A percentile compares a stretch with the other conserved stretches of the same genome.
phyloP scores from a whole-genome alignment of 2,113 vertebrate genomes.

The Aegithalos caudatus region DNA sequence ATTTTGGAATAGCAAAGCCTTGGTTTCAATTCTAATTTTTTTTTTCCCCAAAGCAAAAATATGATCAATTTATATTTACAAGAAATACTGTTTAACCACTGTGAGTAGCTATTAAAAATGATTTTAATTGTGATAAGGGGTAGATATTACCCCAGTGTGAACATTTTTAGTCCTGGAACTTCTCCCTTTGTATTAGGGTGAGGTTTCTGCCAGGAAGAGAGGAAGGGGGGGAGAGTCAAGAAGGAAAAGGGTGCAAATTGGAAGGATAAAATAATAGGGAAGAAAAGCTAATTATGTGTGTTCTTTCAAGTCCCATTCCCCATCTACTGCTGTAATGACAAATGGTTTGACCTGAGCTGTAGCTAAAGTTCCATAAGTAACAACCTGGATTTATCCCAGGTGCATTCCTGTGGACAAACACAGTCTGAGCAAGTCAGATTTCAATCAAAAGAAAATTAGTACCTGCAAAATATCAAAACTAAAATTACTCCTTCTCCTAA shows the following conservation, averaged over 20 bases:
- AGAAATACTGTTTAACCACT: not conserved
- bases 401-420: not conserved
- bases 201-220: not conserved
- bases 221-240: not conserved
- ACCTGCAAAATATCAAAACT: not conserved
- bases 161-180: not conserved
- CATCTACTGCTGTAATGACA: not conserved
- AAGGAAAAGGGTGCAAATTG: not conserved
- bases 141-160: not conserved
- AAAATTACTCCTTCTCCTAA: not conserved
- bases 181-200: not conserved
- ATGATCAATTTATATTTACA: not conserved
- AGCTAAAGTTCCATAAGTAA: not conserved
- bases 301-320: not conserved
- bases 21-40: not conserved
- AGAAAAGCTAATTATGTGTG: not conserved
- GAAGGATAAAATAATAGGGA: not conserved
- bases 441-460: not conserved
- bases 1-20: not conserved
- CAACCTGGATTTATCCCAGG: not conserved
- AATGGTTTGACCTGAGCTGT: not conserved
- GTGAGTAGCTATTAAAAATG: not conserved
- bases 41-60: not conserved
- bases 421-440: not conserved
- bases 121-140: not conserved